phyloP scores from a whole-genome alignment of 2,888 invertebrate genomes.

The Diaprepes abbreviatus region DNA sequence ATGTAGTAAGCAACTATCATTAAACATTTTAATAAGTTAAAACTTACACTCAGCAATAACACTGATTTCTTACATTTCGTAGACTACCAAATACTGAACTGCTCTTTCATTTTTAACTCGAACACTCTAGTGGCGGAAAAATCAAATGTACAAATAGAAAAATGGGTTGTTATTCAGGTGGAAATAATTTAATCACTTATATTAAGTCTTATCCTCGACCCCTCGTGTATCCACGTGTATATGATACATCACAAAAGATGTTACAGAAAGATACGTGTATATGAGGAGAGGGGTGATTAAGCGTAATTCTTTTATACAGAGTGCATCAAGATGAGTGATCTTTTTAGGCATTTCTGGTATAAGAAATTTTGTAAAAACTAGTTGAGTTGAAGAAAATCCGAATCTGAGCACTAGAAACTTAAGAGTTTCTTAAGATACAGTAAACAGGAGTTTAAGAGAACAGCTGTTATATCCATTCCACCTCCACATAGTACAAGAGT shows the following conservation, averaged over 20 bases:
- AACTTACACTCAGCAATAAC: neutral
- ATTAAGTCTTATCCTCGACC: conserved; percentile 25
- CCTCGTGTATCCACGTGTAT: conserved; percentile 13
- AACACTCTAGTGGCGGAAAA: conserved; percentile 22
- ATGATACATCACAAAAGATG: conserved; percentile 25
- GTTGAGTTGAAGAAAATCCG: no score
- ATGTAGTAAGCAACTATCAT: no score
- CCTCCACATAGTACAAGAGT: no score
- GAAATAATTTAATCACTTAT: conserved; percentile 36
- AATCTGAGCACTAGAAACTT: no score
- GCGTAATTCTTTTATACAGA: neutral
- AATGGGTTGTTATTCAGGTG: conserved; percentile 29
- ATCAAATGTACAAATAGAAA: conserved; percentile 10
- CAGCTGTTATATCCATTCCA: no score
- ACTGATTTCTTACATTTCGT: neutral
- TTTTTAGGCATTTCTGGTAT: no score
- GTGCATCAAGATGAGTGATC: no score
- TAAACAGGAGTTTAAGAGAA: no score
- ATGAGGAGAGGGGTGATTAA: conserved; percentile 6
- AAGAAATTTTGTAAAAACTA: no score
- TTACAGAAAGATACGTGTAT: conserved; percentile 9
- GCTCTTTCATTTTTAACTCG: neutral
- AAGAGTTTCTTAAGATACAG: no score
- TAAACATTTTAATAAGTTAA: no score
- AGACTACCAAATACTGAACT: neutral